Evolutionary conservation across 2,888 invertebrate genomes (phyloP), one percentile per base, ranked within the genome.

Genomic region (Melieria picta): DNA sequence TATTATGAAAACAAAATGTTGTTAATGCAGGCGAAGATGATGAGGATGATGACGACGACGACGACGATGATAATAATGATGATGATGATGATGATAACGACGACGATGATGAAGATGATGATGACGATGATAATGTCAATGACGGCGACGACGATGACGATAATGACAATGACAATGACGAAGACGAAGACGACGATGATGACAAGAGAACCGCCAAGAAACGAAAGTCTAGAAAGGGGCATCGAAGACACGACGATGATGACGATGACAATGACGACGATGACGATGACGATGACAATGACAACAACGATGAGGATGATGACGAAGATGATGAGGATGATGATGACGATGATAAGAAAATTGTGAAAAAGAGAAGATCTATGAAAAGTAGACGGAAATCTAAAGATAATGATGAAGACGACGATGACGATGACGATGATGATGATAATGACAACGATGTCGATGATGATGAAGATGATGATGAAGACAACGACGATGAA

Each of bases 261-360:
- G 78, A 82, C 61, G 78, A 81, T 69, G 78, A 80, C 0, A 62
- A 77, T 0, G 64, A 77, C 0, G 64, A 77, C 0, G 64, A 77
- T 0, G 62, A 77, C 0, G 64, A 77, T 0, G 68, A 79, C 0
- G 62, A 79, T 0, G 65, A 78, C 0, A 48, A 79, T 1, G 70
- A 88, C 76, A 85, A 88, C 72, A 85, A 87, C 47, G 84, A 87
- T 13, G 82, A 79, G 47, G 67, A 79, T 72, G 86, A 89, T 72
- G 89, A 90, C n/a, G 88, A 90, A 50, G 88, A 89, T 16, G 73
- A 78, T 58, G 83, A 87, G 9, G 83, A 88, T 62, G 80, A 87
- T 60, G 86, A 74, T 43, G 69, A 72, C 7, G 7, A 57, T 55
- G n/a, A 55, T n/a, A 61, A 60, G 45, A 58, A 56, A 57, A 47